Base-by-base conservation (phyloP, 2,797 vertebrate species). In the Sarcoramphus papa region DNA sequence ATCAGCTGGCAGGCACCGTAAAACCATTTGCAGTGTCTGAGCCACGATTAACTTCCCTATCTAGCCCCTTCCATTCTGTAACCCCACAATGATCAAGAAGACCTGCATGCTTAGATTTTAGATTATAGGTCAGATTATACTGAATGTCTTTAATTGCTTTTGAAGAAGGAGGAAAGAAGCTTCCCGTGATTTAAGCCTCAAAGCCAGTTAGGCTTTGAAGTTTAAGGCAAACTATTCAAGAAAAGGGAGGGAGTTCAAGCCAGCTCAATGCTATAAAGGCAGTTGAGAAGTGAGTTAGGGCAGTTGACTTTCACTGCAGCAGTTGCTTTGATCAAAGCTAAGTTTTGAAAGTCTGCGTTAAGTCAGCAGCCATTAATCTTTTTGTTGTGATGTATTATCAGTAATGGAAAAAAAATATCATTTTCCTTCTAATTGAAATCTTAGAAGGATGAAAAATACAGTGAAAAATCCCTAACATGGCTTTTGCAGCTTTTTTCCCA, bases 281-380 rank as follows among this genome's bases (percentile, higher is more conserved):
- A 65, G 41, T 12, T 82, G 88, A 89, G 94, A 82, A 92, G 83
- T 53, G 56, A 83, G 84, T 92, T 93, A 82, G 68, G 88, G 77
- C 85, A 63, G 81, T 53, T 93, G 86, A 87, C 70, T 93, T 93
- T 77, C 64, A 43, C 74, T 95, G 47, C 56, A 81, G 62, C 86
- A 50, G 27, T 79, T 93, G n/a, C 86, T 96, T 94, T 95, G 95
- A 92, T 95, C 94, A 94, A 87, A 96, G 90, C 93, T 95, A 57
- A 62, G 91, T 95, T 96, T 87, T 93, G 67, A 70, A 88, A 93
- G 69, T 45, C 85, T 69, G 30, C 0, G 0, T 92, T 85, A 95
- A 94, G 80, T 88, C 85, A 87, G 88, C 40, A 95, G 84, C 84
- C 56, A 68, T 86, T 96, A 88, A 95, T 94, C 86, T 94, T 90